These are phyloP conservation scores for Beroe forskalii DNA, from an alignment of 37 sponge, comb jelly and placozoan species.

Conservation along the genomic window DNA sequence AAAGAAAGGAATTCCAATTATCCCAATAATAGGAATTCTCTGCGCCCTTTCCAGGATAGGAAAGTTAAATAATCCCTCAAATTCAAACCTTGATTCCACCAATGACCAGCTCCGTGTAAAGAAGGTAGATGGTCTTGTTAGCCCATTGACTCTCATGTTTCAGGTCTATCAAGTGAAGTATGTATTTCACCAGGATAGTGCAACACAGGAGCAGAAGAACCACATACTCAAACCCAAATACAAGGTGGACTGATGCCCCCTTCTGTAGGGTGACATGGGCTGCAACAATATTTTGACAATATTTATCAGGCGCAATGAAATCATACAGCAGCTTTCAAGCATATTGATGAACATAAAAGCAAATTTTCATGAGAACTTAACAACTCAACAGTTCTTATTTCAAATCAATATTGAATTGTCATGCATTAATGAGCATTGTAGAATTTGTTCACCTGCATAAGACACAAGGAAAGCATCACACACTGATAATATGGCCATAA, in stretches of 20 bases:
- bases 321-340: too few species aligned
- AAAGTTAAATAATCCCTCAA: too few species aligned
- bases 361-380: too few species aligned
- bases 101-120: conserved; percentile 74
- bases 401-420: too few species aligned
- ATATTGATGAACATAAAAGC: too few species aligned
- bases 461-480: conserved; percentile 62
- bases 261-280: conserved; percentile 66
- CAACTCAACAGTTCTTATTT: too few species aligned
- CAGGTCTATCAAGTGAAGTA: conserved; percentile 90
- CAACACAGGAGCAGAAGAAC: conserved; percentile 79
- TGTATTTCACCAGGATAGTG: conserved; percentile 77
- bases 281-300: too few species aligned
- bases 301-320: too few species aligned
- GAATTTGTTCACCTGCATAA: conserved; percentile 64
- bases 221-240: conserved; percentile 97
- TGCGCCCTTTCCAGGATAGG: too few species aligned
- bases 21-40: too few species aligned
- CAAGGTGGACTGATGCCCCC: conserved; percentile 85
- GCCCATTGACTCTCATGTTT: conserved; percentile 95
- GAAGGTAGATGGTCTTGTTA: conserved; percentile 92
- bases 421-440: too few species aligned
- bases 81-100: conserved; percentile 55
- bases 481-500: conserved; percentile 44
- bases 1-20: too few species aligned